These are phyloP conservation scores for Hypotaenidia okinawae DNA, from an alignment of 2,797 vertebrate species.

Conservation along the genomic window DNA sequence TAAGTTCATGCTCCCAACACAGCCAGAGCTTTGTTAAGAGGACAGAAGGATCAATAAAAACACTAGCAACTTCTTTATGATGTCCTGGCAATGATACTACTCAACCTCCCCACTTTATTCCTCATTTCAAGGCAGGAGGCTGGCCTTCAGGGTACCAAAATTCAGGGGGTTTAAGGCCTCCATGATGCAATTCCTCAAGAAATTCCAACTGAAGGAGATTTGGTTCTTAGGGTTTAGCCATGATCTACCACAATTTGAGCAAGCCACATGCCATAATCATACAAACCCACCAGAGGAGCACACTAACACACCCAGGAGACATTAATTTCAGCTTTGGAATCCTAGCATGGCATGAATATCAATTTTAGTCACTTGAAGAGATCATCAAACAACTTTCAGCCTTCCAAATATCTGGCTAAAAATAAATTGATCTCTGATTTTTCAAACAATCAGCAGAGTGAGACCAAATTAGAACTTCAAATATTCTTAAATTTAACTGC, in stretches of 20 bases:
- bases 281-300: too few species aligned
- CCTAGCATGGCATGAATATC: too few species aligned
- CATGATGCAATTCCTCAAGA: background rate
- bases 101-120: background rate
- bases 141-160: background rate
- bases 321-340: background rate
- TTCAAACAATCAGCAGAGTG: background rate
- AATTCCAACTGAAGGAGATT: background rate
- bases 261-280: background rate
- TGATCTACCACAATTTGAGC: fast-evolving
- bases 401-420: background rate
- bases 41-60: background rate
- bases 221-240: background rate
- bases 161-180: background rate
- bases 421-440: background rate
- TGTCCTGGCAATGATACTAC: background rate
- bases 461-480: background rate
- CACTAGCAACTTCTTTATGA: fast-evolving
- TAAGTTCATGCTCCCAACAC: background rate
- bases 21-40: background rate
- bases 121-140: background rate
- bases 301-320: fast-evolving
- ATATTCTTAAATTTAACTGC: background rate
- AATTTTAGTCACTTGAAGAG: background rate
- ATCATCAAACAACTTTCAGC: background rate